A percentile compares a stretch with the other conserved stretches of the same genome.
Evolutionary conservation across 2,113 vertebrate species (phyloP).

Genomic region (Macaca nemestrina): DNA sequence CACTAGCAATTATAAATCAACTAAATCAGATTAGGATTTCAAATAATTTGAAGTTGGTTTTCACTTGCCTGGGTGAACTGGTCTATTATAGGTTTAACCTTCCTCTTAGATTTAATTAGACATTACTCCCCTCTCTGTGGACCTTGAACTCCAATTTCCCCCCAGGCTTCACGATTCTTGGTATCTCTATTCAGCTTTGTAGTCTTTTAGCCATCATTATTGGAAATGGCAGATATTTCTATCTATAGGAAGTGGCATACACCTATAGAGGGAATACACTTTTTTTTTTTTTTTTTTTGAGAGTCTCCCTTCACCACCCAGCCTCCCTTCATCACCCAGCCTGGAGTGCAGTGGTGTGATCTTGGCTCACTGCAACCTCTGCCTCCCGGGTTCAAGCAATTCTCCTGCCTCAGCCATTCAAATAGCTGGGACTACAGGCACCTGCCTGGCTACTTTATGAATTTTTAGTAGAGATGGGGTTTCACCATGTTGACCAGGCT

Average conservation of each 20-base stretch:
- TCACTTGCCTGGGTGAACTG: neutral
- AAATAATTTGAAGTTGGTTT: slow-evolving; percentile 36
- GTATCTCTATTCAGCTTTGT: neutral
- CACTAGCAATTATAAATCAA: neutral
- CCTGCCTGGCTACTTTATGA: too few species aligned
- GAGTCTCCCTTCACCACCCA: too few species aligned
- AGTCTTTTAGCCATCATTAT: neutral
- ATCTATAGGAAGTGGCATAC: neutral
- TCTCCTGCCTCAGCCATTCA: too few species aligned
- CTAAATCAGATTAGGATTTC: slow-evolving; percentile 33
- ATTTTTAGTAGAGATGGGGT: too few species aligned
- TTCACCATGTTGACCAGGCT: too few species aligned
- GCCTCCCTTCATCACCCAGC: too few species aligned
- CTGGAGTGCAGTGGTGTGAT: too few species aligned
- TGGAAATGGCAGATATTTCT: neutral
- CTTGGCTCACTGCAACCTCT: too few species aligned
- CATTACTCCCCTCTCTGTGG: neutral
- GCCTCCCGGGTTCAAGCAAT: too few species aligned
- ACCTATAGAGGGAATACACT: neutral
- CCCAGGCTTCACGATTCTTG: neutral
- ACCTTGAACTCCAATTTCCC: neutral
- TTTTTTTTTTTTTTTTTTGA: neutral
- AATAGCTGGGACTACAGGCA: too few species aligned
- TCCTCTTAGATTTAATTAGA: neutral
- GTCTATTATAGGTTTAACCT: slow-evolving; percentile 10